Evolutionary conservation across 2,888 invertebrate genomes (phyloP), one percentile per base, ranked within the genome.

Genomic region (Drosophila tanythrix): DNA sequence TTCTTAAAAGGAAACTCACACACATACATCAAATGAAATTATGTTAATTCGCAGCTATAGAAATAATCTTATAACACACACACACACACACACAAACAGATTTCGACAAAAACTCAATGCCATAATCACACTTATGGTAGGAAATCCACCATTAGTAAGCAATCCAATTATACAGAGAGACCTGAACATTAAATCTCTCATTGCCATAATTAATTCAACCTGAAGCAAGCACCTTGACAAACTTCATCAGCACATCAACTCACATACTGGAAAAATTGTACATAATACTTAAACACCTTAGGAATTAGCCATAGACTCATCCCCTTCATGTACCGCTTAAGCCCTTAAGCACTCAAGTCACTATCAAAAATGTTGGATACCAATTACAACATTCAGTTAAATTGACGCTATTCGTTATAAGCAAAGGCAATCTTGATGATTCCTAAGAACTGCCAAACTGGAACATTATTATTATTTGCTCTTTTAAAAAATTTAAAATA

Each of bases 1-100:
- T 35, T 15, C 51, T 25, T 50, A 11, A 53, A 61, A 15, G 46
- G 18, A 46, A 46, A 46, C 64, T 29, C 25, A 27, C 43, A 40
- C 50, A 60, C 59, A 36, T 13, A 35, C 27, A 43, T 21, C 43
- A 43, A 43, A 21, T 21, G 6, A 43, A 21, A 43, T 43, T 21
- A 51, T 51, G 50, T 6, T 50, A 50, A 50, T 50, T 50, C 29
- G 50, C 18, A 29, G 50, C 29, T 29, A 50, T 29, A 46, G 46
- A 25, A 46, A 46, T 46, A 46, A 25, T 46, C 46, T 46, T 46
- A 15, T 46, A 25, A 21, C 7, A 46, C 43, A 21, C 46, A 43
- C 21, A 43, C 11, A n/a, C 11, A 43, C 21, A 15, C 21, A 25
- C 46, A 25, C 25, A 25, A 46, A 46, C 46, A 46, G 25, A 46